Percentiles rank a stretch among this genome's conserved stretches.
These are phyloP conservation scores for Chaetodon trifasciatus DNA, from an alignment of 2,797 vertebrate species.

Conservation along the genomic window DNA sequence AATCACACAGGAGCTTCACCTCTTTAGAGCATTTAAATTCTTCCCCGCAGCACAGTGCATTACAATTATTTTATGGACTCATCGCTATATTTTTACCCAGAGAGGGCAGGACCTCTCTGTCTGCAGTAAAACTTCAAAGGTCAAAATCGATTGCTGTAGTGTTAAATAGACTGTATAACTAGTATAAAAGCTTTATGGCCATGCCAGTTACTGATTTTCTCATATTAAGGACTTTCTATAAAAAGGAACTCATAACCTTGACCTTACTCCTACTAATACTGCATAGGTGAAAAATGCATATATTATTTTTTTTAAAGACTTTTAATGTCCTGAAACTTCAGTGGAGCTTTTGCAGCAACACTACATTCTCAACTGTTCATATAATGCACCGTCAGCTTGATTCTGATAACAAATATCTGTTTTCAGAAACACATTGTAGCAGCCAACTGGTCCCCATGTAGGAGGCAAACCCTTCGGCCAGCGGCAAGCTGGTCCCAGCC, in stretches of 20 bases:
- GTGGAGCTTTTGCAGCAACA: slow-evolving; percentile 12
- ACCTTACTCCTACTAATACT: slow-evolving; percentile 30
- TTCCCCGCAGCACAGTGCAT: slow-evolving; percentile 31
- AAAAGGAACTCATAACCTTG: slow-evolving; percentile 53
- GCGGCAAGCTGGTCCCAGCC: slow-evolving; percentile 89
- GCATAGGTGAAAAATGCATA: slow-evolving; percentile 8
- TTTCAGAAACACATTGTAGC: slow-evolving; percentile 80
- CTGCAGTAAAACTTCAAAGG: slow-evolving; percentile 65
- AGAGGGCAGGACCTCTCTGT: slow-evolving; percentile 33
- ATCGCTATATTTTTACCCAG: slow-evolving; percentile 37
- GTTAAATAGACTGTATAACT: slow-evolving; percentile 46
- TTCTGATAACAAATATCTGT: slow-evolving; percentile 80
- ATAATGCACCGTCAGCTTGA: slow-evolving; percentile 75
- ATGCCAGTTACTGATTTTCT: slow-evolving; percentile 48
- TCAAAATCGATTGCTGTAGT: slow-evolving; percentile 42
- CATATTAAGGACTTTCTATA: slow-evolving; percentile 22
- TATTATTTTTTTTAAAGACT: background rate
- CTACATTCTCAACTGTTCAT: slow-evolving; percentile 29
- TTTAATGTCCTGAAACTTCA: slow-evolving; percentile 21
- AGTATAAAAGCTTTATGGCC: slow-evolving; percentile 42
- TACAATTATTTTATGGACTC: slow-evolving; percentile 52
- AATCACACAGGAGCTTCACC: slow-evolving; percentile 24
- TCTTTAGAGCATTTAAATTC: slow-evolving; percentile 39
- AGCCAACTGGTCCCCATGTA: slow-evolving; percentile 90
- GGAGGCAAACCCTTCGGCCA: slow-evolving; percentile 92